Conservation (phyloP, 2,797 vertebrate genomes). For the Odontamblyopus lacepedii region DNA sequence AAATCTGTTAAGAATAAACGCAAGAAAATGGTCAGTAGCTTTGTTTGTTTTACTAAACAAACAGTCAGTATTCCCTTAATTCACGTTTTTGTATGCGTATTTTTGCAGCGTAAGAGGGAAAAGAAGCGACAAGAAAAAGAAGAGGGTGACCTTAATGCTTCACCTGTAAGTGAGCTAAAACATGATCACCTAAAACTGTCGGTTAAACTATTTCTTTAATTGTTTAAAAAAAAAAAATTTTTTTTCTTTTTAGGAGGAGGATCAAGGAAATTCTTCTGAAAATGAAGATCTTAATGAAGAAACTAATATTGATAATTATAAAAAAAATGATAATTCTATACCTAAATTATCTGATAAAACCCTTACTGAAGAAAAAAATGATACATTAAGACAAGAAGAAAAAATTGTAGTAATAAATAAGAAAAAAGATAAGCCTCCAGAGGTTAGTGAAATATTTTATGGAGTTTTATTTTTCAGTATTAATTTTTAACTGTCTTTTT, state of each 20-base stretch:
- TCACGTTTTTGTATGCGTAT: neutral
- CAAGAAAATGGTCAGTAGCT: slow-evolving; percentile 75
- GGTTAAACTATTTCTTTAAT: neutral
- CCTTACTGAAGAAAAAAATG: slow-evolving; percentile 20
- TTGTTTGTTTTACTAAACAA: neutral
- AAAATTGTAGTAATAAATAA: slow-evolving; percentile 20
- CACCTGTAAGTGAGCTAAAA: slow-evolving; percentile 53
- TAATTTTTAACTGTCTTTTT: neutral
- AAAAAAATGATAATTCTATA: neutral
- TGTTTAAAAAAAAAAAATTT: neutral
- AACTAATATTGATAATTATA: slow-evolving; percentile 34
- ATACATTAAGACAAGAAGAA: slow-evolving; percentile 25
- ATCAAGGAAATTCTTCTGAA: slow-evolving; percentile 47
- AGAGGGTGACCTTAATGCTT: slow-evolving; percentile 47
- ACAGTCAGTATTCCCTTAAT: neutral
- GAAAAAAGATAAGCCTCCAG: slow-evolving; percentile 32
- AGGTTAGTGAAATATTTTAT: slow-evolving; percentile 55
- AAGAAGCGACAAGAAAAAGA: slow-evolving; percentile 72
- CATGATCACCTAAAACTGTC: neutral
- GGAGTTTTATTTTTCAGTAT: neutral
- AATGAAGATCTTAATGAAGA: slow-evolving; percentile 19
- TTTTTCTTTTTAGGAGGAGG: slow-evolving; percentile 47
- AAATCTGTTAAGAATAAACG: slow-evolving; percentile 72
- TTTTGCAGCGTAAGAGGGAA: slow-evolving; percentile 74
- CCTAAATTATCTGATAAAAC: neutral